Conservation (phyloP, 2,113 vertebrate species). For the Hemicordylus capensis region DNA sequence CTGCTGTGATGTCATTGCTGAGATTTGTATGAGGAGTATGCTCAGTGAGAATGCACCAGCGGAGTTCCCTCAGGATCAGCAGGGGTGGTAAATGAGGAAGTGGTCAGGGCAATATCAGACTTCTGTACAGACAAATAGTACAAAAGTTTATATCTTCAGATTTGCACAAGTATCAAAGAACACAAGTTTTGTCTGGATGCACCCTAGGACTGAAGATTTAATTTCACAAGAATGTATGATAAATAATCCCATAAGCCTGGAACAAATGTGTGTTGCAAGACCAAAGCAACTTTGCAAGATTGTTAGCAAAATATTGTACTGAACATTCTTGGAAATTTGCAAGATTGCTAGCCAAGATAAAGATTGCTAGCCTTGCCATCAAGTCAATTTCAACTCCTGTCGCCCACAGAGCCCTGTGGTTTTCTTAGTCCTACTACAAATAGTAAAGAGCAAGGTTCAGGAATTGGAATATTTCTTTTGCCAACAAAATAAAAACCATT, state of each 20-base stretch:
- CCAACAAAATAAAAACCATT: conserved; percentile 12
- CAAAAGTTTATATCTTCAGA: neutral
- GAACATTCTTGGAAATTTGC: too few relatives aligned
- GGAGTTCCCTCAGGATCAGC: neutral
- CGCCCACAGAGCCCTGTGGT: too few relatives aligned
- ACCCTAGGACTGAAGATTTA: neutral
- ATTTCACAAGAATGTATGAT: neutral
- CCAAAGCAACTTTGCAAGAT: neutral
- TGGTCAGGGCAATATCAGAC: neutral
- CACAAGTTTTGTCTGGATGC: neutral
- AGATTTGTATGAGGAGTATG: neutral
- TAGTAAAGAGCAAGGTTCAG: neutral
- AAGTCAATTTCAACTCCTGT: too few relatives aligned
- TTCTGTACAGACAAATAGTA: neutral
- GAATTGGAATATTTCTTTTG: neutral
- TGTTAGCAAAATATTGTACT: conserved; percentile 22
- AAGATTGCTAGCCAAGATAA: neutral
- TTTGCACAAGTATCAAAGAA: too few relatives aligned
- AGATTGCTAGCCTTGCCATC: too few relatives aligned
- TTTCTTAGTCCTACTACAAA: conserved; percentile 27
- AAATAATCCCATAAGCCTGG: neutral
- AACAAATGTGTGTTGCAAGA: neutral
- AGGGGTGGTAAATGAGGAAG: neutral
- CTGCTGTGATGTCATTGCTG: neutral
- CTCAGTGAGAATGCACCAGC: neutral